Evolutionary conservation across 2,888 invertebrate genomes (phyloP), one percentile per base, ranked within the genome.

Genomic region (Folsomia manolachei): DNA sequence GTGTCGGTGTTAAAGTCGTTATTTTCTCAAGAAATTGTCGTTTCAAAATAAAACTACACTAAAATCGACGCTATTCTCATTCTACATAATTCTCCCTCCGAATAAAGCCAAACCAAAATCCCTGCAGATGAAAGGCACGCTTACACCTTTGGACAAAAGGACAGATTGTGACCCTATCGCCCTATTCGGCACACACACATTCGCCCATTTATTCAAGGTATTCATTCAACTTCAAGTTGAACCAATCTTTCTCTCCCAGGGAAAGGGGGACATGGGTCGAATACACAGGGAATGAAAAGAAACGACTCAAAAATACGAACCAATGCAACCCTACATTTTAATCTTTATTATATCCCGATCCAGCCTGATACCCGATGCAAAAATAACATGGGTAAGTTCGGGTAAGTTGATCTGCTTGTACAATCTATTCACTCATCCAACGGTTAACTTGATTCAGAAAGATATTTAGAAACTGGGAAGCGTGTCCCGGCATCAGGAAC

Each of bases 381-480:
- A 39, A 39, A 39, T 39, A 39, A 39, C 39, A 39, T 4, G 14
- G 39, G 14, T 14, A 39, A 4, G 14, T 39, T 4, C 14, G 39
- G 14, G 39, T 39, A 39, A 39, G 39, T 39, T 14, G 39, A 39
- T 39, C 39, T 39, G 39, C 39, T 39, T 39, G 4, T 39, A 39
- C 39, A 62, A 69, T 69, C 69, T 39, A 51, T 69, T 69, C 69
- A 69, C 61, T 69, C 68, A 25, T 69, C 61, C 52, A 69, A 51
- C 23, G 27, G 62, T 62, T 51, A 39, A 39, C 39, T 39, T 39
- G 39, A 39, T 14, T 9, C 39, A 39, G 7, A 39, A 9, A 39
- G 39, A 39, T 39, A 39, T 39, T n/a, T n/a, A n/a, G n/a, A n/a
- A n/a, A n/a, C n/a, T n/a, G n/a, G n/a, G n/a, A n/a, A n/a, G n/a